Conservation (phyloP, 2,888 invertebrate species). For the Ichneumoninae sp. region DNA sequence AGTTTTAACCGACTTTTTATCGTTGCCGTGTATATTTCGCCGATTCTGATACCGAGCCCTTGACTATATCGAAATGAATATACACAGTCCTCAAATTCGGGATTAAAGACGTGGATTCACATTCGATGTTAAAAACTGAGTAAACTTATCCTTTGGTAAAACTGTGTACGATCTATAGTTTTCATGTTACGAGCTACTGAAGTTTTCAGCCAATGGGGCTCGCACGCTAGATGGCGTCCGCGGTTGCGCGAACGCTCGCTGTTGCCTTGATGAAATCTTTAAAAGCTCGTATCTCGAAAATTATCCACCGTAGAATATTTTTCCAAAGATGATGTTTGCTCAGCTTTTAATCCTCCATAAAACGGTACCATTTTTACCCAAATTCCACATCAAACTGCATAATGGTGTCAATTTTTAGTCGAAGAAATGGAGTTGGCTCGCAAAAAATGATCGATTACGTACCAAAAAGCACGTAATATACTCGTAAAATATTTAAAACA, state of each 20-base stretch:
- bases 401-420: too few species aligned
- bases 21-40: not conserved
- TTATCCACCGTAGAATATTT: not conserved
- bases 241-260: not conserved
- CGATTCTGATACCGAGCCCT: not conserved
- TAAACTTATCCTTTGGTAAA: not conserved
- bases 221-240: not conserved
- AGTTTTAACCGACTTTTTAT: conserved; percentile 5
- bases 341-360: too few species aligned
- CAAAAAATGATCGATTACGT: not conserved
- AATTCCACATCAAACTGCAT: not conserved
- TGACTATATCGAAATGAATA: not conserved
- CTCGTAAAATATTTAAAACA: not conserved
- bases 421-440: too few species aligned
- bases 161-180: not conserved
- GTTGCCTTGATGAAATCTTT: not conserved
- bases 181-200: not conserved
- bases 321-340: too few species aligned
- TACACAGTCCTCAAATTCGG: not conserved
- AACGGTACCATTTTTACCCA: not conserved
- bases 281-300: not conserved
- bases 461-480: not conserved
- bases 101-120: not conserved
- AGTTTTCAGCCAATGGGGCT: not conserved
- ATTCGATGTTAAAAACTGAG: not conserved